These are phyloP conservation scores for Neoaliturus tenellus DNA, from an alignment of 2,888 invertebrate genomes.

Conservation along the genomic window DNA sequence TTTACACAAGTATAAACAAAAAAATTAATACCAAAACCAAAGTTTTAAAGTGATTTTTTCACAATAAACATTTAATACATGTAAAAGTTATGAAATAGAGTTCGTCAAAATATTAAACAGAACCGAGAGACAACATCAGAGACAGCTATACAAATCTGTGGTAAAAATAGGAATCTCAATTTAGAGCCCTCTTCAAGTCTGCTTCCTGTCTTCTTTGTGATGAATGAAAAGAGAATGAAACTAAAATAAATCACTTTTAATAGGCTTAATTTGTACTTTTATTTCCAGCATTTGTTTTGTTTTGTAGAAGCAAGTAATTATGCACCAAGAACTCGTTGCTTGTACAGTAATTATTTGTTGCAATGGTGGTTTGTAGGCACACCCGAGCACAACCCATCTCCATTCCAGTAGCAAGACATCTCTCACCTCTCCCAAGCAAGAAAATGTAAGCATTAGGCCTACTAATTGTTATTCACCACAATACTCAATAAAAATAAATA, in stretches of 20 bases:
- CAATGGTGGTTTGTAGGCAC: constrained; percentile 14
- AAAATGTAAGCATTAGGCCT: constrained; percentile 30
- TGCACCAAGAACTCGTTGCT: not conserved
- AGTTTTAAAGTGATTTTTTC: too few species aligned
- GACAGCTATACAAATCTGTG: not conserved
- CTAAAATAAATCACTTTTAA: not conserved
- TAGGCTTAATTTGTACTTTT: not conserved
- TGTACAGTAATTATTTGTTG: not conserved
- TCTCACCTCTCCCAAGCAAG: constrained; percentile 19
- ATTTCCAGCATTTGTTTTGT: not conserved
- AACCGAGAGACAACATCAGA: not conserved
- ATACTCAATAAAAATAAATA: too few species aligned
- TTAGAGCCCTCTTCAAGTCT: not conserved
- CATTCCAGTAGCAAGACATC: constrained; percentile 34
- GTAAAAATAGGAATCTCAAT: constrained; percentile 21
- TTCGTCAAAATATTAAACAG: not conserved
- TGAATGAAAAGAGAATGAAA: not conserved
- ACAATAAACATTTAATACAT: too few species aligned
- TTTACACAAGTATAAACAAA: too few species aligned
- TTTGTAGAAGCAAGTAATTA: not conserved
- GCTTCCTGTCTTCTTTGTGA: constrained; percentile 24
- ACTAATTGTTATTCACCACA: too few species aligned
- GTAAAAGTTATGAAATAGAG: too few species aligned
- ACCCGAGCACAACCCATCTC: not conserved
- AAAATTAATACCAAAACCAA: too few species aligned